phyloP scores from a whole-genome alignment of 1,140 invertebrate genomes.

The Odontomachus brunneus region DNA sequence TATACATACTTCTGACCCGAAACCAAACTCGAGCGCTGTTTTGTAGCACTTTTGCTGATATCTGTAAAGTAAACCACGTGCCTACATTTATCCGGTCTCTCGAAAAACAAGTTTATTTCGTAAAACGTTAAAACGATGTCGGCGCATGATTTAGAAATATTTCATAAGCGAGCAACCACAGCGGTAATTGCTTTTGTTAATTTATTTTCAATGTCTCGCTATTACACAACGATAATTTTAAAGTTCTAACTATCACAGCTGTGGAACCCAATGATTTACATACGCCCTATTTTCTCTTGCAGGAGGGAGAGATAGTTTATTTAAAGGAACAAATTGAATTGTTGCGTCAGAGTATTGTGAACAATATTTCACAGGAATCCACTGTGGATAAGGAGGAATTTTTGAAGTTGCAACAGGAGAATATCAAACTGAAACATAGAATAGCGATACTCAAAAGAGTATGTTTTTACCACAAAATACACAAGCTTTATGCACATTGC shows the following conservation, averaged over 20 bases:
- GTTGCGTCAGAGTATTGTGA: slow-evolving; percentile 79
- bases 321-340: slow-evolving; percentile 86
- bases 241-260: not conserved
- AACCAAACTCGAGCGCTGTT: too few species aligned
- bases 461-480: slow-evolving; percentile 74
- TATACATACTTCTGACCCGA: too few species aligned
- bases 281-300: slow-evolving; percentile 34
- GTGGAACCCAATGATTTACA: slow-evolving; percentile 66
- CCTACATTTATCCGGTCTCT: not conserved
- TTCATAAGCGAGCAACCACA: slow-evolving; percentile 65
- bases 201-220: slow-evolving; percentile 15
- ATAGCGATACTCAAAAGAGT: slow-evolving; percentile 92
- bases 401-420: slow-evolving; percentile 89
- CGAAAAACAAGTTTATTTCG: not conserved
- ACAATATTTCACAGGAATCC: slow-evolving; percentile 65
- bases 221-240: not conserved
- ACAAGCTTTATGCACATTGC: slow-evolving; percentile 45
- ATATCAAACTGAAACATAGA: slow-evolving; percentile 94
- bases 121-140: slow-evolving; percentile 57
- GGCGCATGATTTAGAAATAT: slow-evolving; percentile 57
- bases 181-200: slow-evolving; percentile 65
- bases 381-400: slow-evolving; percentile 80
- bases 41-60: too few species aligned
- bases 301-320: slow-evolving; percentile 86
- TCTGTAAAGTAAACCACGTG: slow-evolving; percentile 15